A percentile compares a stretch with the other conserved stretches of the same genome.
phyloP scores from a whole-genome alignment of 1,140 invertebrate genomes.

The Brachionus asplanchnoidis region DNA sequence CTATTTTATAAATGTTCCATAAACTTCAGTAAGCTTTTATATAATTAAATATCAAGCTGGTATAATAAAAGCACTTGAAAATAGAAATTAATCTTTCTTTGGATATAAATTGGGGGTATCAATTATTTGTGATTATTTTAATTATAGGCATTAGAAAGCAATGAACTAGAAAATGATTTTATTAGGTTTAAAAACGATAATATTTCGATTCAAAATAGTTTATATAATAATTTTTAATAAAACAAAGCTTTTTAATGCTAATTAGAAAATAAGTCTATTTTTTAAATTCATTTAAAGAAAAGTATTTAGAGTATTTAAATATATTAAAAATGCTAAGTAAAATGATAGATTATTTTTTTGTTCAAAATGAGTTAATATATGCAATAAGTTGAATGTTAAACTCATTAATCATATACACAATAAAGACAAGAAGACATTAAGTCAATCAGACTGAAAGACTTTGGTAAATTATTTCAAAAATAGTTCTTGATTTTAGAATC shows the following conservation, averaged over 20 bases:
- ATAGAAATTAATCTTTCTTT: not conserved
- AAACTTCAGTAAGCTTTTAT: not conserved
- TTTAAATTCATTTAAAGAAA: no score
- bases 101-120: not conserved
- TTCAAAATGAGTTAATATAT: not conserved
- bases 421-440: not conserved
- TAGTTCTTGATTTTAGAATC: no score
- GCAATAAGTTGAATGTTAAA: not conserved
- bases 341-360: not conserved
- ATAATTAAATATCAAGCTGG: not conserved
- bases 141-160: not conserved
- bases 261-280: no score
- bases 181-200: not conserved
- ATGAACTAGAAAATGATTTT: not conserved
- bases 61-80: not conserved
- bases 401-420: not conserved
- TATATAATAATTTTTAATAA: no score
- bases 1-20: not conserved
- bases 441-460: not conserved
- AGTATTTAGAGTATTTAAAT: no score
- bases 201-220: no score
- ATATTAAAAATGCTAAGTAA: no score
- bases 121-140: not conserved
- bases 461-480: no score
- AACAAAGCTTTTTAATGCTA: no score